Percentiles rank a stretch among this genome's conserved stretches.
Conservation (phyloP, 2,888 invertebrate species). For the Selenia dentaria region DNA sequence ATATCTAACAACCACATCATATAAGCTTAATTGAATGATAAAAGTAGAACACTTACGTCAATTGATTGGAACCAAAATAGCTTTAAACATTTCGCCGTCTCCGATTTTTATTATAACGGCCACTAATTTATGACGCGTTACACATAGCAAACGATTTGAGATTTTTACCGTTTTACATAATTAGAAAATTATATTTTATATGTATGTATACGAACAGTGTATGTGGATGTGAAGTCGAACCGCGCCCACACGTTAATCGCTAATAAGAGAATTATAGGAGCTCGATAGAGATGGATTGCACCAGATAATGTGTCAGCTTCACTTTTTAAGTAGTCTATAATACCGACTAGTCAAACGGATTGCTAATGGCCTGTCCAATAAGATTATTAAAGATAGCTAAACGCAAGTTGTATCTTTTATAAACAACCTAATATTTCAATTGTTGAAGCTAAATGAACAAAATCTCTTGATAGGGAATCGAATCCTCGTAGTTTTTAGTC, state of each 20-base stretch:
- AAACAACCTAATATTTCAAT: too few relatives aligned
- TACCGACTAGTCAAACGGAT: slow-evolving; percentile 57
- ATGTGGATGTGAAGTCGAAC: slow-evolving; percentile 39
- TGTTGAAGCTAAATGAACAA: too few relatives aligned
- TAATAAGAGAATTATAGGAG: slow-evolving; percentile 62
- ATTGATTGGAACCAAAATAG: slow-evolving; percentile 62
- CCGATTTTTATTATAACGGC: slow-evolving; percentile 69
- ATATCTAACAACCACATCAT: slow-evolving; percentile 41
- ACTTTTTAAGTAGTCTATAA: slow-evolving; percentile 67
- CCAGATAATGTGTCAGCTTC: slow-evolving; percentile 72
- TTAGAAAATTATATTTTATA: slow-evolving; percentile 81
- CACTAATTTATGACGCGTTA: slow-evolving; percentile 79
- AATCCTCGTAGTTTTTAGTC: too few relatives aligned
- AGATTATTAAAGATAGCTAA: slow-evolving; percentile 41
- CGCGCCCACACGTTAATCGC: slow-evolving; percentile 66
- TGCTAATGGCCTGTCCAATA: slow-evolving; percentile 62
- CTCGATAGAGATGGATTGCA: slow-evolving; percentile 67
- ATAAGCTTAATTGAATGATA: slow-evolving; percentile 62
- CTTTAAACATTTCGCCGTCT: slow-evolving; percentile 68
- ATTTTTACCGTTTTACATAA: slow-evolving; percentile 79
- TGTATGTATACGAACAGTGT: slow-evolving; percentile 51
- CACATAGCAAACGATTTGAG: slow-evolving; percentile 73
- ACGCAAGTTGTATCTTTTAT: too few relatives aligned
- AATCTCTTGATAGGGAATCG: too few relatives aligned
- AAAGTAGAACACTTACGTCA: slow-evolving; percentile 68